These are phyloP conservation scores for Eurystomus gularis DNA, from an alignment of 2,113 vertebrate genomes.

Conservation along the genomic window DNA sequence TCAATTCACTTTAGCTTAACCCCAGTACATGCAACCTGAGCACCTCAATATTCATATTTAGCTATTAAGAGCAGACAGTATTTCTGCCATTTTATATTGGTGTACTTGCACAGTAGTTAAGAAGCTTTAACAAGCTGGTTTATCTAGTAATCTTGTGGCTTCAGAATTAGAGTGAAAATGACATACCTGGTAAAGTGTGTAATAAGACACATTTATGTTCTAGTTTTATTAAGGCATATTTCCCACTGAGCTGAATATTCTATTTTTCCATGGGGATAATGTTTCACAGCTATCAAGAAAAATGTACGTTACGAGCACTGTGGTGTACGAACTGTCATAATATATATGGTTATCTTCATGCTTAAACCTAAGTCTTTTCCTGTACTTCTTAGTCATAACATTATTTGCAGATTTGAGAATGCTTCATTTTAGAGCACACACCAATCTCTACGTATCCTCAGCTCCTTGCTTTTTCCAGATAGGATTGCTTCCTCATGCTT, in stretches of 20 bases:
- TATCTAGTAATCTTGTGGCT: neutral
- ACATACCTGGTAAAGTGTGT: neutral
- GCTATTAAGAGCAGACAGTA: neutral
- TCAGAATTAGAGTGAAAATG: constrained; percentile 13
- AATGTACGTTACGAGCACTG: neutral
- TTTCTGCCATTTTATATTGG: neutral
- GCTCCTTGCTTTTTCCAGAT: neutral
- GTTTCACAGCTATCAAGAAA: neutral
- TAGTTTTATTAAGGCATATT: neutral
- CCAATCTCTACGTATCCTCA: neutral
- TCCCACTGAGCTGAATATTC: neutral
- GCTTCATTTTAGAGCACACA: neutral
- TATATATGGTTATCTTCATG: neutral
- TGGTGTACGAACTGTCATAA: neutral
- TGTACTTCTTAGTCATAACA: neutral
- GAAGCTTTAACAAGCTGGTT: neutral
- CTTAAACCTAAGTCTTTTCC: neutral
- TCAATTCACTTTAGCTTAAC: neutral
- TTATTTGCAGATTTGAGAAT: neutral
- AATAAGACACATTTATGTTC: neutral
- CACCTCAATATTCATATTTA: neutral
- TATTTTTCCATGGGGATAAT: neutral
- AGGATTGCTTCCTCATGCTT: neutral
- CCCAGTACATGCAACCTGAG: neutral
- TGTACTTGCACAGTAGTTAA: neutral